Conservation (phyloP, 2,113 vertebrate species). For the Poeciliopsis turrubarensis region DNA sequence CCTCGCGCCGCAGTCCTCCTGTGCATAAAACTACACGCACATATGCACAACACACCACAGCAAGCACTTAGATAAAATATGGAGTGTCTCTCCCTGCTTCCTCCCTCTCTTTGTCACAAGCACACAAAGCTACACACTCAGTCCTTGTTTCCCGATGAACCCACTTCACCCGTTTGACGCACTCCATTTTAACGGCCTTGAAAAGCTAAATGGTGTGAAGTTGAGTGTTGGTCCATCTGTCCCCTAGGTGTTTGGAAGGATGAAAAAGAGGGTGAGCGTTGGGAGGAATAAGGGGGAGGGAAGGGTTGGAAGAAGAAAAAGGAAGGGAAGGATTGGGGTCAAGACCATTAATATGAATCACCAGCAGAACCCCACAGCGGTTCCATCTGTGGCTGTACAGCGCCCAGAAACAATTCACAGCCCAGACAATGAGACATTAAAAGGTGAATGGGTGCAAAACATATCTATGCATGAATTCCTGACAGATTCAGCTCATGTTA, state of each 20-base stretch:
- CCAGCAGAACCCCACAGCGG: constrained; percentile 71
- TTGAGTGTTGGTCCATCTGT: constrained; percentile 78
- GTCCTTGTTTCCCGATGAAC: constrained; percentile 45
- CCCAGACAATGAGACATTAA: constrained; percentile 53
- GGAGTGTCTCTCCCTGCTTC: constrained; percentile 2
- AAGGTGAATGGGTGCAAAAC: constrained; percentile 51
- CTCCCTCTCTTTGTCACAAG: background rate
- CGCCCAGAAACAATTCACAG: constrained; percentile 63
- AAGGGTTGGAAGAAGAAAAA: constrained; percentile 60
- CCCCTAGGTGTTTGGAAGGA: constrained; percentile 71
- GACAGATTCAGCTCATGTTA: constrained; percentile 25
- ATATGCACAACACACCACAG: constrained; percentile 15
- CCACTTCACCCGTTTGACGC: constrained; percentile 61
- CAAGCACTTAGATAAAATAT: constrained; percentile 29
- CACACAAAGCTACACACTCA: constrained; percentile 27
- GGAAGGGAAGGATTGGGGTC: constrained; percentile 63
- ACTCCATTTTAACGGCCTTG: constrained; percentile 73
- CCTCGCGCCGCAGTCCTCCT: constrained; percentile 43
- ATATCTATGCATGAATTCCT: constrained; percentile 49
- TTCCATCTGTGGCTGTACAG: constrained; percentile 68
- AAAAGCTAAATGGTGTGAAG: constrained; percentile 80
- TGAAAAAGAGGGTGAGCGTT: constrained; percentile 59
- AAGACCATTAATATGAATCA: constrained; percentile 78
- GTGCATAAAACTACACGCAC: constrained; percentile 44
- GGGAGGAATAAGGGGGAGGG: constrained; percentile 48